These are phyloP conservation scores for Apamea crenata DNA, from an alignment of 2,888 invertebrate species.

Conservation along the genomic window DNA sequence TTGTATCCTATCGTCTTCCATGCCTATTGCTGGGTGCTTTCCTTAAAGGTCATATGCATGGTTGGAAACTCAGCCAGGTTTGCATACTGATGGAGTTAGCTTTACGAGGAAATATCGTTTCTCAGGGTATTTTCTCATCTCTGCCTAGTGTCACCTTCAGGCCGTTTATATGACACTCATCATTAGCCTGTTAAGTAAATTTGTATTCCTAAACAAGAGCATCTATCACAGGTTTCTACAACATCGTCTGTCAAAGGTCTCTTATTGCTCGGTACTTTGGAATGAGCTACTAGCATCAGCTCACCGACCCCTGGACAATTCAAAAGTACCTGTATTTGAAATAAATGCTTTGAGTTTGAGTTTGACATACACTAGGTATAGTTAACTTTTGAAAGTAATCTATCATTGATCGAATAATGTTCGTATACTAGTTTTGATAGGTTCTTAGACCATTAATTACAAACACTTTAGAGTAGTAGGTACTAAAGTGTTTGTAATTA, in stretches of 20 bases:
- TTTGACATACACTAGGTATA: too few relatives aligned
- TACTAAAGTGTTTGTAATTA: not conserved
- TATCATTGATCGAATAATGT: not conserved
- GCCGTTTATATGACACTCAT: not conserved
- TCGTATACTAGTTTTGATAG: not conserved
- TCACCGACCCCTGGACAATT: too few relatives aligned
- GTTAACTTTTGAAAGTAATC: not conserved
- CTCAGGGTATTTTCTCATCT: not conserved
- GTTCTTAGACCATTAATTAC: not conserved
- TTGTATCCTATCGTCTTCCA: conserved; percentile 42
- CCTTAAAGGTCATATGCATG: conserved; percentile 33
- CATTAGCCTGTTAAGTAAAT: not conserved
- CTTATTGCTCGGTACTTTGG: too few relatives aligned
- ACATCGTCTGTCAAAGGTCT: too few relatives aligned
- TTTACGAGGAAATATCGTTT: not conserved
- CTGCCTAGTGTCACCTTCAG: too few relatives aligned
- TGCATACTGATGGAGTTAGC: not conserved
- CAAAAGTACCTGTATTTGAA: too few relatives aligned
- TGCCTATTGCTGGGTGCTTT: conserved; percentile 18
- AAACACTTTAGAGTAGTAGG: not conserved
- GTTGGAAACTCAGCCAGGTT: conserved; percentile 5
- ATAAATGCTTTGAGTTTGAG: too few relatives aligned
- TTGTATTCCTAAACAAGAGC: not conserved
- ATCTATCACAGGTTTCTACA: not conserved
- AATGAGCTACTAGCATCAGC: too few relatives aligned